Percentiles rank a stretch among this genome's conserved stretches.
Conservation (phyloP, 2,888 invertebrate genomes). For the Myopa testacea region DNA sequence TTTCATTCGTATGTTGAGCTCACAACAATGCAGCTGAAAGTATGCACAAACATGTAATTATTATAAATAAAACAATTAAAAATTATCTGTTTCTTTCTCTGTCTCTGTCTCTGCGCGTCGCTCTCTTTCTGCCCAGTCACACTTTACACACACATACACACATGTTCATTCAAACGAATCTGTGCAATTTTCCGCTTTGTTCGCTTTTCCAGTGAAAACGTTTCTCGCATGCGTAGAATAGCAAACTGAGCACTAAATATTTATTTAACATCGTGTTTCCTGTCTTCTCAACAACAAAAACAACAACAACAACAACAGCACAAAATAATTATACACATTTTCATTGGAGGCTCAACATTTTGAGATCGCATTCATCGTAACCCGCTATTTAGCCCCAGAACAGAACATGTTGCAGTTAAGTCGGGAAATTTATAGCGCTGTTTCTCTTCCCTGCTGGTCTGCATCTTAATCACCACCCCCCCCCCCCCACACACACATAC, state of each 20-base stretch:
- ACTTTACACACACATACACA: conserved; percentile 10
- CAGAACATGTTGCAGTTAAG: neutral
- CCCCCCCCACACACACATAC: neutral
- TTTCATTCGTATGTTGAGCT: conserved; percentile 18
- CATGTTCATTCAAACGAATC: neutral
- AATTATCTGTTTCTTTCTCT: conserved; percentile 2
- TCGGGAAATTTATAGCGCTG: conserved; percentile 7
- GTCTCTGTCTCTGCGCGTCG: neutral
- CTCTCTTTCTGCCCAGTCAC: neutral
- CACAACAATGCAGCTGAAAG: no score
- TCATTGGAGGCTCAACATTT: conserved; percentile 9
- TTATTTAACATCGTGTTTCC: conserved; percentile 34
- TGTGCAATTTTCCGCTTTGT: conserved; percentile 62
- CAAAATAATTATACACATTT: conserved; percentile 22
- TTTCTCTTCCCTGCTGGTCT: no score
- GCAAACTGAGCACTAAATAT: conserved; percentile 32
- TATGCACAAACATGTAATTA: no score
- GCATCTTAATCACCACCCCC: neutral
- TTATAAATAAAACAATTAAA: neutral
- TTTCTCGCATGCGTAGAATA: conserved; percentile 11
- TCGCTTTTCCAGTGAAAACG: conserved; percentile 48
- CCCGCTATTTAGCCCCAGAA: neutral
- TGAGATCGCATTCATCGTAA: neutral
- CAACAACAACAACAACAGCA: conserved; percentile 24
- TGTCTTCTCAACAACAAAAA: conserved; percentile 15